These are phyloP conservation scores for Odontocerum albicorne DNA, from an alignment of 2,888 invertebrate species.

Conservation along the genomic window DNA sequence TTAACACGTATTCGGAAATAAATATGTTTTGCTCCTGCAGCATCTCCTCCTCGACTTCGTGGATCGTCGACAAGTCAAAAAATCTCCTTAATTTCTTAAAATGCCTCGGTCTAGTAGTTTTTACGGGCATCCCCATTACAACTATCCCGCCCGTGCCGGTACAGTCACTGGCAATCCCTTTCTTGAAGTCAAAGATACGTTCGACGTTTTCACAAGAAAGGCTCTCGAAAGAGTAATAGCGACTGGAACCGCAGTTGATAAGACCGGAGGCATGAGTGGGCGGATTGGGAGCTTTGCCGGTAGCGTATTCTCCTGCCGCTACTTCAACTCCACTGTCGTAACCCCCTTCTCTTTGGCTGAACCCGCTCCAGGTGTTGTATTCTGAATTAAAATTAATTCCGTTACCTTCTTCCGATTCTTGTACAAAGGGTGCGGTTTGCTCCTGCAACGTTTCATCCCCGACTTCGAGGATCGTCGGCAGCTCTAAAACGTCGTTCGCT, in stretches of 20 bases:
- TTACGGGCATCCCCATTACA: too few relatives aligned
- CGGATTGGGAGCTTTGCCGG: conserved; percentile 64
- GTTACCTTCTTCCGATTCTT: too few relatives aligned
- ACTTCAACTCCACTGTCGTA: conserved; percentile 84
- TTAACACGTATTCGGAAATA: too few relatives aligned
- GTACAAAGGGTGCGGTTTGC: not conserved
- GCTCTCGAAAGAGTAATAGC: conserved; percentile 53
- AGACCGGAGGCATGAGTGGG: conserved; percentile 77
- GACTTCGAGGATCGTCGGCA: not conserved
- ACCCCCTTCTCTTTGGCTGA: conserved; percentile 47
- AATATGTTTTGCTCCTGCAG: too few relatives aligned
- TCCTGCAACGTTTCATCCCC: not conserved
- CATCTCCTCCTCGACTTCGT: too few relatives aligned
- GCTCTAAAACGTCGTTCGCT: not conserved
- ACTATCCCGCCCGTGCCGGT: conserved; percentile 73
- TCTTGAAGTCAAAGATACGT: conserved; percentile 43
- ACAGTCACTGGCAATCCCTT: conserved; percentile 47
- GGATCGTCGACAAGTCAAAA: too few relatives aligned
- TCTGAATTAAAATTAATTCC: too few relatives aligned
- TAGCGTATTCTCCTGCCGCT: conserved; percentile 65
- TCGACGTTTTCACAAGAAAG: conserved; percentile 43
- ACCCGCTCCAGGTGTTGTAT: too few relatives aligned
- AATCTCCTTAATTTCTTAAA: too few relatives aligned
- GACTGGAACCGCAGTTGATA: conserved; percentile 76
- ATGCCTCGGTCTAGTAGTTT: too few relatives aligned